Conservation (phyloP, 2,888 invertebrate genomes). For the Euphydryas editha region DNA sequence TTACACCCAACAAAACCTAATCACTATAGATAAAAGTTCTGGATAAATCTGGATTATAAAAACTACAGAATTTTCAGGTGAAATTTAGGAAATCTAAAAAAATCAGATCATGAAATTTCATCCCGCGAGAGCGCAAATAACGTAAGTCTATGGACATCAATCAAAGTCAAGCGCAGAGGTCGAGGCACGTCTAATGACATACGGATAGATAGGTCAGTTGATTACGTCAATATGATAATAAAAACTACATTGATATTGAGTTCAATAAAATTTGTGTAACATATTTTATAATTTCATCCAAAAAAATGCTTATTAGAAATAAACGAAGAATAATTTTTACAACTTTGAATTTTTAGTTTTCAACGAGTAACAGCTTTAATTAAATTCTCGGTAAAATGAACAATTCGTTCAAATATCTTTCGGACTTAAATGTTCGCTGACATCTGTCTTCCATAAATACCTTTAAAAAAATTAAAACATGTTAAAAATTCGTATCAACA, state of each 20-base stretch:
- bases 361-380: no score
- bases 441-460: no score
- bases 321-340: no score
- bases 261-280: neutral
- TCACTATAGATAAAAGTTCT: conserved; percentile 18
- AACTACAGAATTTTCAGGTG: no score
- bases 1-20: no score
- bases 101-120: conserved; percentile 37
- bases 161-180: conserved; percentile 66
- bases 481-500: no score
- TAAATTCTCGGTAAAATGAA: no score
- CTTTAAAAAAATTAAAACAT: no score
- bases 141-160: conserved; percentile 56
- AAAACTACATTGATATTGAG: neutral
- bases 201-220: conserved; percentile 28
- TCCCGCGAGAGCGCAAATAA: conserved; percentile 47
- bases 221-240: neutral
- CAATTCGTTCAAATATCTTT: no score
- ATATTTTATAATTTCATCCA: neutral
- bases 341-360: no score
- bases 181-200: conserved; percentile 42
- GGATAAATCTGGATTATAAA: no score
- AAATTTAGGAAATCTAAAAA: neutral
- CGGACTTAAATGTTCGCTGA: no score
- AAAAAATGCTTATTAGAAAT: neutral